Evolutionary conservation across 2,888 invertebrate genomes (phyloP), one percentile per base, ranked within the genome.

Genomic region (Malacosoma neustria): DNA sequence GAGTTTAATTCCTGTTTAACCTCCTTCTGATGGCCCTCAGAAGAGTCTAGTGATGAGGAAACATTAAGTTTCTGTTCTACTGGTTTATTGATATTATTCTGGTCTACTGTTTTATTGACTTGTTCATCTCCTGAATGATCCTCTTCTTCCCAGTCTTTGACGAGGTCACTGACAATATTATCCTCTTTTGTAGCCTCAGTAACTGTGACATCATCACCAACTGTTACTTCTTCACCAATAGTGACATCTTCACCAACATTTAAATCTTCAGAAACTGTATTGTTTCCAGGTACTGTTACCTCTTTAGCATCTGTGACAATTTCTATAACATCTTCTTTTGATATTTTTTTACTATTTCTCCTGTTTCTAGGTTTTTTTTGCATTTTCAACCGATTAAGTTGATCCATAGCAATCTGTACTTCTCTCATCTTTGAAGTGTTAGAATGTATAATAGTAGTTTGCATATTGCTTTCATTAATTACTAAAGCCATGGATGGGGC

Each of bases 91-190:
- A 9, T 22, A 7, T 7, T 22, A 22, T 22, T 22, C 9, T 22
- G 59, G 13, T 62, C 49, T n/a, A 50, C 30, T 13, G 51, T 11
- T 11, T 55, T 49, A 6, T 39, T 46, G 4, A 53, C 32, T 37
- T 57, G 54, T 22, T 62, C 63, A 22, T 48, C 51, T 36, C 73
- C 76, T 29, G 44, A 32, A 14, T 53, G 51, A 33, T 80, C 81
- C 41, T 87, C 87, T 54, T 77, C 81, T 44, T 82, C 77, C 75
- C 88, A 88, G 41, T 88, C 86, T 49, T 87, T 81, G 13, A 89
- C 88, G 29, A 89, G 59, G 14, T 80, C 75, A 41, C 85, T 88
- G 11, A 89, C 81, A 40, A 85, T 75, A 46, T 57, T 80, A 6
- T 71, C 68, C 38, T 71, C 54, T 33, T 53, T 40, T 42, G 61